Percentiles rank a stretch among this genome's conserved stretches.
Conservation (phyloP, 2,797 vertebrate species). For the Eulemur mongoz region DNA sequence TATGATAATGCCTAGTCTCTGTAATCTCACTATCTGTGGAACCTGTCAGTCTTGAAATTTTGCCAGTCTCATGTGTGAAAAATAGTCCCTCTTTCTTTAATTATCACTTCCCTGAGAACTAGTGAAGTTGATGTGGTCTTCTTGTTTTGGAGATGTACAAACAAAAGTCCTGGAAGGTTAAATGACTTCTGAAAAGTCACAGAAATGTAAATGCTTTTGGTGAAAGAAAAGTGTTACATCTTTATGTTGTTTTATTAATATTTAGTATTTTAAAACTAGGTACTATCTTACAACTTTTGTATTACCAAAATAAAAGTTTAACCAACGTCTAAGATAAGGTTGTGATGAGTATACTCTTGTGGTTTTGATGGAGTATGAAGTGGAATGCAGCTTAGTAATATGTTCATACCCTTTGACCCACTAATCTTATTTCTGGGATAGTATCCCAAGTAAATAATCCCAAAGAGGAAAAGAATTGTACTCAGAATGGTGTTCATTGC, state of each 20-base stretch:
- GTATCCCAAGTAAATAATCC: conserved; percentile 21
- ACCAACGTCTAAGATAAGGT: background rate
- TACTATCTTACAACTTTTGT: background rate
- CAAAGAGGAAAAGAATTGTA: background rate
- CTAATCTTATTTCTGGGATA: conserved; percentile 18
- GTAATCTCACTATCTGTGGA: background rate
- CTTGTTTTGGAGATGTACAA: background rate
- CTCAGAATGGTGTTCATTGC: background rate
- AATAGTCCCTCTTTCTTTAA: background rate
- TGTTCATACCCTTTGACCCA: background rate
- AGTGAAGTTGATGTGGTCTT: background rate
- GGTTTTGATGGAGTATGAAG: background rate
- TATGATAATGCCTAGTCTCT: background rate
- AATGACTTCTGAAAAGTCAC: background rate
- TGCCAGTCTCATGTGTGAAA: background rate
- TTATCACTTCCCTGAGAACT: background rate
- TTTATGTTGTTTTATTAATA: background rate
- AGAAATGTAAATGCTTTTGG: background rate
- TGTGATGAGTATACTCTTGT: background rate
- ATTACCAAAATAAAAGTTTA: background rate
- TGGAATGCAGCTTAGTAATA: background rate
- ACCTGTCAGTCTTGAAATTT: background rate
- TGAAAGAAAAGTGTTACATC: background rate
- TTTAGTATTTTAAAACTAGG: conserved; percentile 20
- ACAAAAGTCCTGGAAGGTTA: background rate